These are phyloP conservation scores for Aythya baeri DNA, from an alignment of 2,113 vertebrate species.

Conservation along the genomic window DNA sequence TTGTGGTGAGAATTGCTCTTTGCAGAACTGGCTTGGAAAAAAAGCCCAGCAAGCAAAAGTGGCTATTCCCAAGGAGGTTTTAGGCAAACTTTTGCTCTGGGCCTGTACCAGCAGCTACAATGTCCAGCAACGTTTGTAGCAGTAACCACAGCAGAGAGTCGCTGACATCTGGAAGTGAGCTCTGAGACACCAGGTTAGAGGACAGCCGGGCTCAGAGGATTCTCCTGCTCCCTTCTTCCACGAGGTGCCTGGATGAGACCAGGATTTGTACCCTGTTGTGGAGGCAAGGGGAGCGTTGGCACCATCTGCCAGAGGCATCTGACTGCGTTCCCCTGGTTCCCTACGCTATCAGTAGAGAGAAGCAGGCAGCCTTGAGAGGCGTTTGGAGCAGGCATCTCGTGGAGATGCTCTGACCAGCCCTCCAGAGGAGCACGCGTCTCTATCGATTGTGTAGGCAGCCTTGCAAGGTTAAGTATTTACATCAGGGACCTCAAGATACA, in stretches of 20 bases:
- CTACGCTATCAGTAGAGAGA: background rate
- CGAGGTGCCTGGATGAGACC: background rate
- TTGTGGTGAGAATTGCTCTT: background rate
- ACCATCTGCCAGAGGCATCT: background rate
- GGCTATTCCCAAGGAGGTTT: background rate
- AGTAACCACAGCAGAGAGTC: background rate
- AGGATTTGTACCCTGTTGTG: background rate
- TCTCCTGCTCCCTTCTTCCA: background rate
- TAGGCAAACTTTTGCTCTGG: background rate
- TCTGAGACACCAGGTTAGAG: background rate
- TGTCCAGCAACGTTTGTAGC: background rate
- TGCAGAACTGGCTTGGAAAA: background rate
- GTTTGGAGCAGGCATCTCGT: background rate
- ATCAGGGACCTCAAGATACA: background rate
- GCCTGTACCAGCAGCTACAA: background rate
- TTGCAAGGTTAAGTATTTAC: background rate
- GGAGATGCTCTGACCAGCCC: background rate
- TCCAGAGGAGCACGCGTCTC: fast-evolving
- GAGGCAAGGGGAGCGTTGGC: background rate
- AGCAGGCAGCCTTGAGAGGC: background rate
- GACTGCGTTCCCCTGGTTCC: background rate
- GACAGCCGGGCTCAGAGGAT: background rate
- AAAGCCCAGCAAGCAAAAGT: background rate
- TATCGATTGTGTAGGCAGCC: background rate
- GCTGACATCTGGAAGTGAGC: background rate